Evolutionary conservation across 2,113 vertebrate species (phyloP).

Genomic region (Crotalus viridis): DNA sequence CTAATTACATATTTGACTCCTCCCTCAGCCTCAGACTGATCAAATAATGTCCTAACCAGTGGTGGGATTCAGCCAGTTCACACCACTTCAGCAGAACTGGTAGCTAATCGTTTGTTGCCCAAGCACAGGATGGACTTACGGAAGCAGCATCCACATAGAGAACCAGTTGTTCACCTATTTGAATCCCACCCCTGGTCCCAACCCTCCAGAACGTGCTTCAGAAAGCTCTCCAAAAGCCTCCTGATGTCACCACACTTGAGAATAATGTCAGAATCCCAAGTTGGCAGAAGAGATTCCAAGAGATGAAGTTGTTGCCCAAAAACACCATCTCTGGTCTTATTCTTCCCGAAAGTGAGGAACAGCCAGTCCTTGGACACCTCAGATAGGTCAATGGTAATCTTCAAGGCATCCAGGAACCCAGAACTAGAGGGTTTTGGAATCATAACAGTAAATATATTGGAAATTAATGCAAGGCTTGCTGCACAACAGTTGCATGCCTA

Average conservation of each 20-base stretch:
- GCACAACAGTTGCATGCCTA: neutral
- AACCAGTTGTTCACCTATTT: no score
- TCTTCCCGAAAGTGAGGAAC: neutral
- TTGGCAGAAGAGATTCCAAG: neutral
- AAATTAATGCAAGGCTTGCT: neutral
- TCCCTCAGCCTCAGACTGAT: no score
- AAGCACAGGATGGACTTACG: no score
- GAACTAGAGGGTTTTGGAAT: neutral
- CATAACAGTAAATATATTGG: neutral
- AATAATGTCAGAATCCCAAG: neutral
- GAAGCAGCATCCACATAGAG: no score
- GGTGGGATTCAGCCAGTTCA: no score
- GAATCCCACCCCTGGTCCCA: neutral
- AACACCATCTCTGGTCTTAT: neutral
- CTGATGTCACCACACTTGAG: neutral
- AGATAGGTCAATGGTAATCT: neutral
- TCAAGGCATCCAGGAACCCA: neutral
- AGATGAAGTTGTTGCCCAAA: neutral
- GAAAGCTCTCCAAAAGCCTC: neutral
- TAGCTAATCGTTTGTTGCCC: no score
- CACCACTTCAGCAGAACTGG: no score
- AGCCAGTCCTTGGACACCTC: neutral
- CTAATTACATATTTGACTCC: no score
- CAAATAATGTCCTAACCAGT: neutral
- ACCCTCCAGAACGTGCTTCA: neutral